phyloP scores from a whole-genome alignment of 1,140 invertebrate species.

The Ips typographus region DNA sequence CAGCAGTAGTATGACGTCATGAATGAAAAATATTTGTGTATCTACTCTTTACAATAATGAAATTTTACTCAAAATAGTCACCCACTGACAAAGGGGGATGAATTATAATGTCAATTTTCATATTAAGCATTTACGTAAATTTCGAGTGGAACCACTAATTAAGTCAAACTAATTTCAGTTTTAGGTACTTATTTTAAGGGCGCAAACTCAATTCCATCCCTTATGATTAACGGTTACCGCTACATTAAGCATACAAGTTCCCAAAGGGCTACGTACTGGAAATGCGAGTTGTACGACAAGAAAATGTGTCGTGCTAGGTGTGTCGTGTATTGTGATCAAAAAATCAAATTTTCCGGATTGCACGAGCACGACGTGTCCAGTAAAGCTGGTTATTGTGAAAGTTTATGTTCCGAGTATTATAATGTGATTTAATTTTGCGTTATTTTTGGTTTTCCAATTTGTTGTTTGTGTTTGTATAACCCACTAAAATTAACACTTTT shows the following conservation, averaged over 20 bases:
- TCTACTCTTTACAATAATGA: too few relatives aligned
- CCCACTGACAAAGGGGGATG: too few relatives aligned
- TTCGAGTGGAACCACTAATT: too few relatives aligned
- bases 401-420: background rate
- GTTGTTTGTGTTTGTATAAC: too few relatives aligned
- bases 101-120: too few relatives aligned
- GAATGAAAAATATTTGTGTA: too few relatives aligned
- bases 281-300: slow-evolving; percentile 45
- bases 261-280: slow-evolving; percentile 45
- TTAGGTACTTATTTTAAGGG: slow-evolving; percentile 42
- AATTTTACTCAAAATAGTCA: too few relatives aligned
- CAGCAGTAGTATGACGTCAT: too few relatives aligned
- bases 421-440: background rate
- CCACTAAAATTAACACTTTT: too few relatives aligned
- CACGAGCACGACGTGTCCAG: slow-evolving; percentile 36
- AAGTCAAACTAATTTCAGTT: slow-evolving; percentile 30
- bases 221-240: slow-evolving; percentile 41
- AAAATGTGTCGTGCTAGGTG: slow-evolving; percentile 42
- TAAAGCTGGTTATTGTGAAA: background rate
- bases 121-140: too few relatives aligned
- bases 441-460: too few relatives aligned
- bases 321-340: slow-evolving; percentile 41
- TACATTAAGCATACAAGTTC: slow-evolving; percentile 46
- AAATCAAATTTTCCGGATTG: slow-evolving; percentile 37
- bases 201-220: slow-evolving; percentile 32